Evolutionary conservation across 1,140 invertebrate species (phyloP), one percentile per base, ranked within the genome.

Genomic region (Zaprionus davidi): DNA sequence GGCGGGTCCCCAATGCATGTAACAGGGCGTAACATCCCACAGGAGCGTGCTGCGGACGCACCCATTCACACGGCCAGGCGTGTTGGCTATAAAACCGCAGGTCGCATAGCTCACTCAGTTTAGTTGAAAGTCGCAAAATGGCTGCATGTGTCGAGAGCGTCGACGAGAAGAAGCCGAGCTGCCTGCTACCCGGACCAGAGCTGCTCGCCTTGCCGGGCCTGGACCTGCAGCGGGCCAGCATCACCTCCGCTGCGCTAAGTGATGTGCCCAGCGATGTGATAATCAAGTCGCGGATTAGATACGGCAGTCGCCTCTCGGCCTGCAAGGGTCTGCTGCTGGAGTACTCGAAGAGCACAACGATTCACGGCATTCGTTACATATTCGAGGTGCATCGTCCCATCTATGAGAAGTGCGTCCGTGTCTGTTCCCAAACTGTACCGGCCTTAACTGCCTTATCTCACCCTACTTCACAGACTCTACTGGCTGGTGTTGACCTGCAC

Each of bases 281-380:
- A 41, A 92, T 92, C 31, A 82, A 88, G 49, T 91, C 88, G 0
- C 75, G 91, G 6, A 92, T 92, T 15, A 71, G 91, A 75, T 92
- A 92, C 57, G 91, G 91, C 5, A 86, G 78, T 38, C 70, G 81
- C 6, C 58, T 85, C 31, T 90, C 88, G 5, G 91, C 91, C 26
- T 92, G 88, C 62, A 90, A 92, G 36, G 91, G 91, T 1, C 49
- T 92, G 12, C 75, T 93, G 5, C 78, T 92, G 81, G 93, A 93
- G 75, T 93, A 93, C 63, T 92, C 90, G 0, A 88, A 90, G 46
- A 93, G 86, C 62, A 92, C 93, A 0, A 92, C 92, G 26, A 91
- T 93, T 15, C 93, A 93, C 57, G 93, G 93, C 24, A 78, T 93
- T 5, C 92, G 92, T 17, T 93, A 93, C 44, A 76, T 93, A 13